These are phyloP conservation scores for Osedax fenrisi DNA, from an alignment of 2,888 invertebrate species.

Conservation along the genomic window DNA sequence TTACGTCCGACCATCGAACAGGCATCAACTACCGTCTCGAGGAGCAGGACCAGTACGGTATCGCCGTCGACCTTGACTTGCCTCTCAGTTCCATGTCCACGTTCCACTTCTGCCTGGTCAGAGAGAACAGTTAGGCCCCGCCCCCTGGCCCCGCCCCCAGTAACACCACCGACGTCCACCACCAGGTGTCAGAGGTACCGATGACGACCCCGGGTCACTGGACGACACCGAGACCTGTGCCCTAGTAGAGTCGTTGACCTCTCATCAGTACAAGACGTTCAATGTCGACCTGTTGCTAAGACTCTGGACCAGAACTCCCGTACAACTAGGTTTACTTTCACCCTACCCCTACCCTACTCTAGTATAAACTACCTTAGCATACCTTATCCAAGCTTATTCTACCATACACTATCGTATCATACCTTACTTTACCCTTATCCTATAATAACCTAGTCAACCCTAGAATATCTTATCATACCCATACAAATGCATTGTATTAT, in stretches of 20 bases:
- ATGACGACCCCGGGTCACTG: neutral
- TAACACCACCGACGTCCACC: neutral
- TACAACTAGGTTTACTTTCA: slow-evolving; percentile 59
- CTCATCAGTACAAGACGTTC: slow-evolving; percentile 62
- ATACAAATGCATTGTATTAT: too few species aligned
- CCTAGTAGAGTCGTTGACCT: slow-evolving; percentile 67
- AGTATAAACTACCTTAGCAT: neutral
- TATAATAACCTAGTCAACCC: too few species aligned
- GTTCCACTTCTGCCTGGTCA: slow-evolving; percentile 48
- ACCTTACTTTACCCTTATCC: too few species aligned
- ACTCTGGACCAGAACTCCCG: slow-evolving; percentile 68
- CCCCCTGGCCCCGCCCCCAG: neutral
- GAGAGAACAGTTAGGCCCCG: slow-evolving; percentile 45
- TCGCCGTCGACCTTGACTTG: slow-evolving; percentile 45
- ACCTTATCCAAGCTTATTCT: too few species aligned
- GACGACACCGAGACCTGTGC: slow-evolving; percentile 50
- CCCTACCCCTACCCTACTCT: neutral
- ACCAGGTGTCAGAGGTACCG: slow-evolving; percentile 40
- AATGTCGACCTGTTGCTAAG: slow-evolving; percentile 67
- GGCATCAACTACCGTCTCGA: slow-evolving; percentile 50
- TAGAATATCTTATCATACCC: too few species aligned
- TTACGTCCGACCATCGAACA: slow-evolving; percentile 27
- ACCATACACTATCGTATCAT: too few species aligned
- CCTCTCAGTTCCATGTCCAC: slow-evolving; percentile 46
- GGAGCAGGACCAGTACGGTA: slow-evolving; percentile 47